Evolutionary conservation across 2,113 vertebrate species (phyloP), one percentile per base, ranked within the genome.

Genomic region (Boulengeromyrus knoepffleri): DNA sequence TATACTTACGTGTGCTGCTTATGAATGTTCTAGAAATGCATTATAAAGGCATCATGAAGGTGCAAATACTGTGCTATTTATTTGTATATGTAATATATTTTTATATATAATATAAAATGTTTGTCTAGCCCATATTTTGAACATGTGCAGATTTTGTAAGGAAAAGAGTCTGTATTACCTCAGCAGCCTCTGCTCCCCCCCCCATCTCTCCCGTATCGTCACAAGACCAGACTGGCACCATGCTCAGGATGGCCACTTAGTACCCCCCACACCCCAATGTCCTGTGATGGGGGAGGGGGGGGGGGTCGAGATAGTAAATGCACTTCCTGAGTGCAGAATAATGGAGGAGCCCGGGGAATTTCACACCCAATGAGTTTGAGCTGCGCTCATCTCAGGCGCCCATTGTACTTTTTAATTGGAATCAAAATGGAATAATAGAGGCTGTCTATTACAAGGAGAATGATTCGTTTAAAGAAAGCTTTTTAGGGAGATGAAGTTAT

Each of bases 371-470:
- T 94, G 94, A 94, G 93, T 94, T 93, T 92, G 94, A 94, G 94
- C 94, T 94, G 93, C 94, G 93, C 93, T 90, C 91, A 91, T 90
- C 94, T 94, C 92, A 92, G 93, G 93, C 93, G 92, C 90, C 93
- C 92, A 94, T 95, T 95, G 95, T 95, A 93, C 91, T 93, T 85
- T 90, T 92, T 95, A 95, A 95, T 96, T 95, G 94, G 95, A 95
- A 95, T 94, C 93, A 90, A 85, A 90, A 90, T 80, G 46, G 49
- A 49, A 80, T 62, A 95, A 94, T 94, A 93, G 92, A 94, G 91
- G 89, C 92, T 92, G 90, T 92, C 91, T 92, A 90, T 93, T 93
- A 92, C 49, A 17, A 92, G 92, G 92, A 91, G 74, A 93, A 89
- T 93, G 89, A 89, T 95, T 95, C 93, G 93, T 93, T 94, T 93